Conservation (phyloP, 2,113 vertebrate species). For the Microcebus ravelobensis region DNA sequence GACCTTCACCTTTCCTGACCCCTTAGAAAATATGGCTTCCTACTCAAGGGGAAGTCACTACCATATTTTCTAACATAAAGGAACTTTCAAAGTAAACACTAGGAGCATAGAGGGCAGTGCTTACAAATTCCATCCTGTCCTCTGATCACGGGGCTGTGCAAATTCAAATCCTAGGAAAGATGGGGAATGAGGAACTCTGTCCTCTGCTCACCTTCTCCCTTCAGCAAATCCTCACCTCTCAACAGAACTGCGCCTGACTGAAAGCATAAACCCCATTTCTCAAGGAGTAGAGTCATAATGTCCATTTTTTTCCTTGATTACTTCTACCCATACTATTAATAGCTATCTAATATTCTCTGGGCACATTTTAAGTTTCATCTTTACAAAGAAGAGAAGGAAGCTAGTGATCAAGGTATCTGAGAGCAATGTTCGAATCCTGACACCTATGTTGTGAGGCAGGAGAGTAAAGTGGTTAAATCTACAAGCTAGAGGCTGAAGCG, state of each 20-base stretch:
- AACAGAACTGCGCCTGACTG: background rate
- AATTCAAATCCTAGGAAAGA: background rate
- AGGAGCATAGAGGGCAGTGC: background rate
- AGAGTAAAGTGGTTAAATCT: background rate
- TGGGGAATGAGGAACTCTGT: background rate
- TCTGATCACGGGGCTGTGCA: background rate
- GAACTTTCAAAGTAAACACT: conserved; percentile 43
- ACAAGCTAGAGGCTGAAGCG: background rate
- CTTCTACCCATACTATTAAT: background rate
- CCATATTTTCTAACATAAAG: background rate
- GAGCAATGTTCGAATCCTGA: background rate
- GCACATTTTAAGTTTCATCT: background rate
- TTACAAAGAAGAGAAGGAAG: background rate
- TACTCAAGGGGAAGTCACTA: background rate
- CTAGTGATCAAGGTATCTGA: background rate
- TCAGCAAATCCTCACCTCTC: background rate
- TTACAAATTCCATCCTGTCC: background rate
- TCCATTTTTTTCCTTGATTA: background rate
- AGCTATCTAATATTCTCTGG: background rate
- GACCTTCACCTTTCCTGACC: conserved; percentile 6
- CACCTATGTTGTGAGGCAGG: background rate
- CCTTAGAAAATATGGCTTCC: conserved; percentile 25
- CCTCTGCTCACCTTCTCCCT: background rate
- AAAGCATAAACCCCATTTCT: background rate
- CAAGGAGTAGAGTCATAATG: background rate